These are phyloP conservation scores for Poecilobothrus nobilitatus DNA, from an alignment of 2,888 invertebrate species.

Conservation along the genomic window DNA sequence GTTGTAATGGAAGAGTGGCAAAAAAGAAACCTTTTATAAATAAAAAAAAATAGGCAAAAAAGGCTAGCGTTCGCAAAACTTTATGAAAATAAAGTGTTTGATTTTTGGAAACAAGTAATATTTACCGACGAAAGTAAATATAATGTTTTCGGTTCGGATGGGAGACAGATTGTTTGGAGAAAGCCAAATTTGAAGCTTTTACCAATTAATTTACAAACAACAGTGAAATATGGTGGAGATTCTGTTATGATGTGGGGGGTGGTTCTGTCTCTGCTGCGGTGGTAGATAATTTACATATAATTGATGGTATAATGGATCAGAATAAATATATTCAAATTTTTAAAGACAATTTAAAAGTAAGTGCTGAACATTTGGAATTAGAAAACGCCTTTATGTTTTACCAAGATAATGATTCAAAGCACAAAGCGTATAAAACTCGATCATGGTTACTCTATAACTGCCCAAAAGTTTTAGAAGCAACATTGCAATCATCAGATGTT, in stretches of 20 bases:
- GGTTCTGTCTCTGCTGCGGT: constrained; percentile 2
- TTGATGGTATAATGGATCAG: not conserved
- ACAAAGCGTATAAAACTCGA: constrained; percentile 13
- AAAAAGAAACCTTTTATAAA: too few relatives aligned
- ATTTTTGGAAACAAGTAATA: too few relatives aligned
- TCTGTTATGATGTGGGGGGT: constrained; percentile 22
- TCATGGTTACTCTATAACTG: constrained; percentile 16
- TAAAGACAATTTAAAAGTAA: not conserved
- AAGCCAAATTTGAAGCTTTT: not conserved
- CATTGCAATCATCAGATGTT: constrained; percentile 14
- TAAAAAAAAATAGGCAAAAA: too few relatives aligned
- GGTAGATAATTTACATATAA: not conserved
- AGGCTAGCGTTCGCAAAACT: too few relatives aligned
- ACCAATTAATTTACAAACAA: not conserved
- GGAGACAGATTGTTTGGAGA: not conserved
- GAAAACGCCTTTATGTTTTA: constrained; percentile 14
- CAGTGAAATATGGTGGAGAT: constrained; percentile 21
- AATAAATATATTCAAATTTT: too few relatives aligned
- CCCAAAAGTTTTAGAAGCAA: constrained; percentile 14
- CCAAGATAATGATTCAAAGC: constrained; percentile 18
- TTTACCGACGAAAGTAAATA: too few relatives aligned
- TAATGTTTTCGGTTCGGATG: not conserved
- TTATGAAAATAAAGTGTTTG: too few relatives aligned
- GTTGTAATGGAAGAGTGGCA: too few relatives aligned
- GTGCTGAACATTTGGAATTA: not conserved